These are phyloP conservation scores for Laothoe populi DNA, from an alignment of 2,888 invertebrate genomes.

Conservation along the genomic window DNA sequence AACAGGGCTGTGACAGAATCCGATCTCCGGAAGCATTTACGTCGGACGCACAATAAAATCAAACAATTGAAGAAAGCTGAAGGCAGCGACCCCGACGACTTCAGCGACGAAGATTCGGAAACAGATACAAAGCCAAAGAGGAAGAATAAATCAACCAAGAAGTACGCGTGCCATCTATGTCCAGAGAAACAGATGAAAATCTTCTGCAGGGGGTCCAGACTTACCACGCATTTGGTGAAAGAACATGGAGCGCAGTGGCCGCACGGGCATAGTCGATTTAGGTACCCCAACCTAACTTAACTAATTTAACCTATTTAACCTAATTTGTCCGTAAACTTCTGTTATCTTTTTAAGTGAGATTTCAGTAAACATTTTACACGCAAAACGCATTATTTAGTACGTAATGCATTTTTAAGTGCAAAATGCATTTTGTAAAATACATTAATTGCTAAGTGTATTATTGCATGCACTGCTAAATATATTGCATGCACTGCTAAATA, in stretches of 20 bases:
- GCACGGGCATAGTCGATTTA: conserved; percentile 90
- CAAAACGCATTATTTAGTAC: no score
- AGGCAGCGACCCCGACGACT: conserved; percentile 36
- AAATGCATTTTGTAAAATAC: no score
- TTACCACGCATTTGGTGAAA: conserved; percentile 90
- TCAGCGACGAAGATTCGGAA: conserved; percentile 44
- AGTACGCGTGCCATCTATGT: conserved; percentile 90
- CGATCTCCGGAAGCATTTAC: conserved; percentile 85
- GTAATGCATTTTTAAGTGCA: no score
- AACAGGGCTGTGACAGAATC: conserved; percentile 85
- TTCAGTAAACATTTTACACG: no score
- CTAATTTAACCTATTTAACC: not conserved
- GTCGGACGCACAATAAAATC: conserved; percentile 64
- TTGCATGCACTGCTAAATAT: no score
- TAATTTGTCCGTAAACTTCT: no score
- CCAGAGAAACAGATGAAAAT: conserved; percentile 78
- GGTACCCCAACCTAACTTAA: conserved; percentile 61
- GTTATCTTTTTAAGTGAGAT: no score
- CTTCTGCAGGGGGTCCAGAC: conserved; percentile 86
- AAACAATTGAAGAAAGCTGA: conserved; percentile 19
- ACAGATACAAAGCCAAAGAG: conserved; percentile 51
- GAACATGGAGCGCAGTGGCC: conserved; percentile 90
- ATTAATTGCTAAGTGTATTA: no score
- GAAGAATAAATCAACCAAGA: conserved; percentile 55
- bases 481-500: no score